Percentiles rank a stretch among this genome's conserved stretches.
phyloP scores from a whole-genome alignment of 2,113 vertebrate species.

The Desmodus rotundus region DNA sequence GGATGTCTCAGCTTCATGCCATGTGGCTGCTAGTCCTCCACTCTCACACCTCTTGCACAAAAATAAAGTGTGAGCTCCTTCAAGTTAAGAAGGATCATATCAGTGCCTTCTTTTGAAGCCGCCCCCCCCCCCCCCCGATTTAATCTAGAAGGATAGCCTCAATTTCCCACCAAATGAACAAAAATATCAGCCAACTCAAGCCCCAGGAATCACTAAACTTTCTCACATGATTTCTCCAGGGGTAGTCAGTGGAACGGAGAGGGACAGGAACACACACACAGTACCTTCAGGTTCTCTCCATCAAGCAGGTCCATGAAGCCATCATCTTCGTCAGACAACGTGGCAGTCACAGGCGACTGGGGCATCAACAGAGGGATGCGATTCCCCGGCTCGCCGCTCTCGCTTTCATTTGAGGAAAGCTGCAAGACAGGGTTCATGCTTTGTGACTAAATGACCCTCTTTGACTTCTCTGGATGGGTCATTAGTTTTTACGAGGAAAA shows the following conservation, averaged over 20 bases:
- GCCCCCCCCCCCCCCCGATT: neutral
- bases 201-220: neutral
- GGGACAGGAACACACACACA: neutral
- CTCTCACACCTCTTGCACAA: neutral
- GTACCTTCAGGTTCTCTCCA: constrained; percentile 83
- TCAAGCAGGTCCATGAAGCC: constrained; percentile 92
- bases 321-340: constrained; percentile 86
- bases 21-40: too few species aligned
- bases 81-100: neutral
- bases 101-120: neutral
- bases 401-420: constrained; percentile 57
- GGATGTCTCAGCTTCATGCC: neutral
- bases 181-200: neutral
- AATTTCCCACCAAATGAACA: neutral
- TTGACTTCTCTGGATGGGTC: neutral
- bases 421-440: constrained; percentile 47
- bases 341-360: constrained; percentile 78
- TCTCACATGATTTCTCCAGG: neutral
- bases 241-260: neutral
- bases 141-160: neutral
- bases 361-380: constrained; percentile 79
- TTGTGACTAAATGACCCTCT: neutral
- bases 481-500: neutral
- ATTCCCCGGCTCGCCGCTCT: neutral
- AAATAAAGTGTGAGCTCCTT: neutral